Evolutionary conservation across 2,113 vertebrate genomes (phyloP).

Genomic region (Micronisus gabar): DNA sequence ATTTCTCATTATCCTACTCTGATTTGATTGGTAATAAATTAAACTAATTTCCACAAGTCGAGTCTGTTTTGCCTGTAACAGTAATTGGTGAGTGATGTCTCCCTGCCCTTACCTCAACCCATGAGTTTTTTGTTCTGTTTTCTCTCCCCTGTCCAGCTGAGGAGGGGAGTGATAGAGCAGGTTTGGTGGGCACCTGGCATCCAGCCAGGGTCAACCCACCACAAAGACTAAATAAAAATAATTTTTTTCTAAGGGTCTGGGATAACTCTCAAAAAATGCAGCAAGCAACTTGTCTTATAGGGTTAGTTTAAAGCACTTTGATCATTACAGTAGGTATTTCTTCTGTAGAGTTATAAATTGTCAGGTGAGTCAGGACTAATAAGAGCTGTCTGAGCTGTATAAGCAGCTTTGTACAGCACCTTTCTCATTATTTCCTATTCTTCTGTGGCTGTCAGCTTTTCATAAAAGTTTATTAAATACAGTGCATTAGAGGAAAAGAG

Average conservation of each 20-base stretch:
- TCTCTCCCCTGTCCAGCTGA: no score
- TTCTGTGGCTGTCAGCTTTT: neutral
- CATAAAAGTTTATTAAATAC: neutral
- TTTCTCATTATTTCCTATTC: neutral
- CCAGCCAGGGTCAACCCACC: no score
- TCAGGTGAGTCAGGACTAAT: neutral
- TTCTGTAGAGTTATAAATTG: neutral
- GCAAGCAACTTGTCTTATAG: neutral
- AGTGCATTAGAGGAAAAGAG: neutral
- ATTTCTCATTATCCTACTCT: no score
- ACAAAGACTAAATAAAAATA: neutral
- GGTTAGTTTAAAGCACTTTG: neutral
- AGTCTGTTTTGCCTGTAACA: no score
- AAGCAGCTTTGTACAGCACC: neutral
- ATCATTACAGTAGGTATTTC: neutral
- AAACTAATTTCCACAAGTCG: no score
- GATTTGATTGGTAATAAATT: no score
- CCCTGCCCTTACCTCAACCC: no score
- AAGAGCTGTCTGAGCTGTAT: neutral
- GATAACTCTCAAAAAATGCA: neutral
- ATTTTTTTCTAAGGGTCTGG: neutral
- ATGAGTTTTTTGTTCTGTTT: no score
- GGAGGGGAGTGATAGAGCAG: no score
- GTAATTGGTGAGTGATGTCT: no score
- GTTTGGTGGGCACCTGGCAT: no score